Evolutionary conservation across 30 jellyfish, hydroid and myxozoan species (phyloP), one percentile per base, ranked within the genome.

Genomic region (Rhopilema esculentum): DNA sequence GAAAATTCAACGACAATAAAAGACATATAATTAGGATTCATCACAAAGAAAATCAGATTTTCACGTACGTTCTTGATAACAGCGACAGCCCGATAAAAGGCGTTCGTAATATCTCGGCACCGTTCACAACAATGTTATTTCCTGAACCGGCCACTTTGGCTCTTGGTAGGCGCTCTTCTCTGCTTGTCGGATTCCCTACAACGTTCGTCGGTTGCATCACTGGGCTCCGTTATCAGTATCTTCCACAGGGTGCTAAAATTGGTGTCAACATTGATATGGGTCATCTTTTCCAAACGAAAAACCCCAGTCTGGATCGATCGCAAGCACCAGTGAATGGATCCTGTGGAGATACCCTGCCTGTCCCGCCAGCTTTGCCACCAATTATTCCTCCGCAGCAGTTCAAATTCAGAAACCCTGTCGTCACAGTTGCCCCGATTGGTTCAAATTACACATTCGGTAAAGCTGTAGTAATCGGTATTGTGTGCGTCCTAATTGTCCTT

Each of bases 361-460:
- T 70, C 1, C 97, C 97, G 49, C 89, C 91, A 18, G 89, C 97
- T 16, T 72, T 88, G 79, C 97, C 92, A 18, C 81, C 97, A 31
- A 66, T 88, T 18, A 23, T 88, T n/a, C 83, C 91, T 29, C 97
- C 97, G 18, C 97, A 73, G 49, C 97, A 88, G 89, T 88, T 88
- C 80, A 79, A 57, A 16, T 74, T 88, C 84, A 61, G 84, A 29
- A 88, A 77, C 48, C 90, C 97, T 20, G 93, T 76, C 19, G 79
- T 78, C 64, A 88, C 95, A 23, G 93, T 84, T n/a, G 92, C 91
- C 62, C 94, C 89, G 1, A 69, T 79, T 52, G 97, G 88, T 31
- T 31, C 88, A 23, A 21, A 66, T 4, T 68, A 22, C 87, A 77
- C 92, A 0, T 69, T 84, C 23, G 88, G 83, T 4, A 77, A 80